Evolutionary conservation across 1,140 invertebrate genomes (phyloP), one percentile per base, ranked within the genome.

Genomic region (Brachionus manjavacas): DNA sequence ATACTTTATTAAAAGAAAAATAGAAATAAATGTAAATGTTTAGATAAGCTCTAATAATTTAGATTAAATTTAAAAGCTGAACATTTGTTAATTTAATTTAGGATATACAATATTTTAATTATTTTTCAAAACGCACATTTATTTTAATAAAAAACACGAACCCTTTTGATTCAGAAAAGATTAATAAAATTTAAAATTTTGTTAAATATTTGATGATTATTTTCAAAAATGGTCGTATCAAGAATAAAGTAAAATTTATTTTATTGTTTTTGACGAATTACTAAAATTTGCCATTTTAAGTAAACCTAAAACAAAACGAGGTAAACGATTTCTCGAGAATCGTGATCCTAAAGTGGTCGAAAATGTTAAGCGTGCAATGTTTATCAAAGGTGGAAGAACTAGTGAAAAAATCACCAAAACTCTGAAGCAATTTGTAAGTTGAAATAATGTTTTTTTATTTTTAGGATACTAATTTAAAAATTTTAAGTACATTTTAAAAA

Each of bases 271-370:
- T 3, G 16, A 52, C n/a, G 7, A 52, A 14, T 52, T 0, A 52
- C n/a, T 12, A 1, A 49, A 76, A 35, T 49, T 76, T 49, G 0
- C 0, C n/a, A 43, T 25, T 76, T 76, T 25, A 9, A 76, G 72
- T 23, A 96, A 96, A 91, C 93, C 96, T 0, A 95, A 93, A 87
- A 96, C 95, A 25, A 93, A 93, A 28, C 93, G 92, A 89, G 95
- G 95, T 46, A 98, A 97, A 90, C 93, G 94, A 86, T 92, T 93
- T 68, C 88, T 99, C 39, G 88, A 94, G 79, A 92, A 93, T 23
- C 92, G 93, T 86, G 95, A 95, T 87, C 94, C 96, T 0, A 94
- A 97, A 90, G 88, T 97, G 4, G 92, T 95, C 85, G 96, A 98
- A 92, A 94, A 95, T 88, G 90, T 92, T 1, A 97, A 98, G 87